phyloP scores from a whole-genome alignment of 2,113 vertebrate genomes.

The Pongo pygmaeus region DNA sequence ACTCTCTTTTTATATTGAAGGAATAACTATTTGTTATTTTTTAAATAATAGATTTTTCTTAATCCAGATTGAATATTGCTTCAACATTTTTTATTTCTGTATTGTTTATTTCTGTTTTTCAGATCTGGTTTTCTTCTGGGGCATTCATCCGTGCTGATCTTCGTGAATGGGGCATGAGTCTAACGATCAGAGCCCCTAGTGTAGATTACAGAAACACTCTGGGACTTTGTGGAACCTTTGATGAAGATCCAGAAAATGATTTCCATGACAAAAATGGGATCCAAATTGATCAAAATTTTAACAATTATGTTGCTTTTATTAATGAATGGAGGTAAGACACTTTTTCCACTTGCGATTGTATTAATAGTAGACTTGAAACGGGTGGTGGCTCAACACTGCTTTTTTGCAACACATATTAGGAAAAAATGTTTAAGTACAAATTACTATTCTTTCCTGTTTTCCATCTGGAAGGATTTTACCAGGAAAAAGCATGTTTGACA shows the following conservation, averaged over 20 bases:
- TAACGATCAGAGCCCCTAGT: constrained; percentile 89
- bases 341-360: neutral
- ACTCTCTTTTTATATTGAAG: neutral
- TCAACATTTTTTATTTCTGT: neutral
- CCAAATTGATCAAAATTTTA: constrained; percentile 71
- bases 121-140: constrained; percentile 93
- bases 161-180: constrained; percentile 93
- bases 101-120: neutral
- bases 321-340: constrained; percentile 90
- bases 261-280: constrained; percentile 85
- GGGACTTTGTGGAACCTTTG: constrained; percentile 94
- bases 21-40: neutral
- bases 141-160: constrained; percentile 92
- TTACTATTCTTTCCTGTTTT: constrained; percentile 38
- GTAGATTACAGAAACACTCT: constrained; percentile 88
- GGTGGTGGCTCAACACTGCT: neutral
- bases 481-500: constrained; percentile 92
- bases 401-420: neutral
- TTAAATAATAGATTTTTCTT: neutral
- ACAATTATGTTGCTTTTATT: constrained; percentile 85
- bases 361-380: neutral
- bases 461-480: constrained; percentile 86
- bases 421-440: neutral
- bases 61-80: neutral
- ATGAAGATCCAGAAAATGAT: constrained; percentile 89